Evolutionary conservation across 2,113 vertebrate species (phyloP).

Genomic region (Lasiurus cinereus): DNA sequence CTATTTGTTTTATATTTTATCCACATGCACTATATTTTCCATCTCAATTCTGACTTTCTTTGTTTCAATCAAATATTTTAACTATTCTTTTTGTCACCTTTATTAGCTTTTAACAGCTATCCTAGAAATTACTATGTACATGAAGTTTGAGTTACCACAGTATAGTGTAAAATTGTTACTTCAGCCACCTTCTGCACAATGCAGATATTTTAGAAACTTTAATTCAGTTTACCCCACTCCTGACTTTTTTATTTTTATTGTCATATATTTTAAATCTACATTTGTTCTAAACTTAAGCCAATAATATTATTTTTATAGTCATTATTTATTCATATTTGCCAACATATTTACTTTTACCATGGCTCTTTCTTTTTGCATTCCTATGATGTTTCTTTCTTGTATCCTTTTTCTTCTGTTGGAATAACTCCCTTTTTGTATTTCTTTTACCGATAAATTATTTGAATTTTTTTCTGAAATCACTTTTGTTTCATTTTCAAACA

Average conservation of each 20-base stretch:
- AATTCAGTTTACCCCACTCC: not conserved
- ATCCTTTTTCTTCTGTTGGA: not conserved
- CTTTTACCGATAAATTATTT: constrained; percentile 46
- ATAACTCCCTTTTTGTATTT: not conserved
- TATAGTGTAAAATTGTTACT: constrained; percentile 1
- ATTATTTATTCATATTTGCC: not conserved
- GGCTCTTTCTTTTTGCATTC: constrained; percentile 3
- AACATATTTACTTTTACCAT: not conserved
- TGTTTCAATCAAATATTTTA: not conserved
- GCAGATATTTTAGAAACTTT: constrained; percentile 40
- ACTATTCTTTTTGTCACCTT: constrained; percentile 20
- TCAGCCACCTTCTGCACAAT: not conserved
- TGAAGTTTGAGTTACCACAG: constrained; percentile 33
- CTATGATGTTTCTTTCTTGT: not conserved
- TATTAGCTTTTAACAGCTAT: not conserved
- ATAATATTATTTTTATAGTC: not conserved
- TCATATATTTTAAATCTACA: too few relatives aligned
- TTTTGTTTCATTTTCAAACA: constrained; percentile 49
- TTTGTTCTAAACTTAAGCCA: not conserved
- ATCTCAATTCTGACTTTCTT: constrained; percentile 7
- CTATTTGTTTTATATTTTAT: not conserved
- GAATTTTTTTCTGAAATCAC: constrained; percentile 9
- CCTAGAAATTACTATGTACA: not conserved
- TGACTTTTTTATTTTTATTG: not conserved
- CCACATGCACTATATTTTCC: not conserved